Evolutionary conservation across 2,797 vertebrate species (phyloP).

Genomic region (Buceros bicornis): DNA sequence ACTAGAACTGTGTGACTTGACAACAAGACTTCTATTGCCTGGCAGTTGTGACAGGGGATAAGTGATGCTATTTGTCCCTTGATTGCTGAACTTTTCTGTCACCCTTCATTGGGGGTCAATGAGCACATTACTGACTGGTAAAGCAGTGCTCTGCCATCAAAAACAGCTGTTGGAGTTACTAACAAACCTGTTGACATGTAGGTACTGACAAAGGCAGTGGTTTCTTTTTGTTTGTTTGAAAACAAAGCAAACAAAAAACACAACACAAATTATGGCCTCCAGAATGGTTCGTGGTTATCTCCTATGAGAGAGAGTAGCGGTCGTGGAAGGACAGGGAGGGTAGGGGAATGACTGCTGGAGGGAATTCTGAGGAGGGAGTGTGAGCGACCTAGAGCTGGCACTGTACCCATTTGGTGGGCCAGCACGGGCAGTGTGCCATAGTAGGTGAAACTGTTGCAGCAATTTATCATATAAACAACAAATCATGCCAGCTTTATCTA

Average conservation of each 20-base stretch:
- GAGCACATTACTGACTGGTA: background rate
- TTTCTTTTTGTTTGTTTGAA: background rate
- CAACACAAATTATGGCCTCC: background rate
- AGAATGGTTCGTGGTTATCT: background rate
- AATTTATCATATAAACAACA: background rate
- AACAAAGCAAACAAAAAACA: background rate
- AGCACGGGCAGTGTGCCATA: background rate
- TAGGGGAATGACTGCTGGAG: background rate
- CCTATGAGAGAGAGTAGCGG: background rate
- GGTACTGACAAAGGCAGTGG: background rate
- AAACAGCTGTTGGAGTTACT: background rate
- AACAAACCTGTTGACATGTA: background rate
- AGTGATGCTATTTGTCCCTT: background rate
- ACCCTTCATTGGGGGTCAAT: background rate
- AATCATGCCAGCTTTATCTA: slow-evolving; percentile 10
- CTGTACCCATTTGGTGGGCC: background rate
- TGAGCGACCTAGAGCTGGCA: background rate
- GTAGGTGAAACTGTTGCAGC: background rate
- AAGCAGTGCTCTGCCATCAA: background rate
- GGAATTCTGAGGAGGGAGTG: background rate
- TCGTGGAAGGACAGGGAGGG: background rate
- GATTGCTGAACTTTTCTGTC: background rate
- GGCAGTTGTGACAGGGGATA: background rate
- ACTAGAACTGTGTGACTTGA: background rate
- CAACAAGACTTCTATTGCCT: background rate